Conservation (phyloP, 2,888 invertebrate species). For the Thereva nobilitata region DNA sequence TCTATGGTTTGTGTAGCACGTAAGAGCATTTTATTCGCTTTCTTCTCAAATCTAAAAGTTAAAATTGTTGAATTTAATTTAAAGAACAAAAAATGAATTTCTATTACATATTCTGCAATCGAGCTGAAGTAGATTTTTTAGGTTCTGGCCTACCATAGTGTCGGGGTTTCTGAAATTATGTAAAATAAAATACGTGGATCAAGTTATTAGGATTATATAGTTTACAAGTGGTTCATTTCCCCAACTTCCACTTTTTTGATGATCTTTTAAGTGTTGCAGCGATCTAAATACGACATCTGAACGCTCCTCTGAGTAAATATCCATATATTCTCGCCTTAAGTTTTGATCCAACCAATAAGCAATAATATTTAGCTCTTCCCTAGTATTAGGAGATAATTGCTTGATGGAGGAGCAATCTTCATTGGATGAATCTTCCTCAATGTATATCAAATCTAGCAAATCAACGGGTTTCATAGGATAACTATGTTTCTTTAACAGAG, state of each 20-base stretch:
- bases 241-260: constrained; percentile 77
- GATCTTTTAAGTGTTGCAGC: constrained; percentile 76
- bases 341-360: constrained; percentile 85
- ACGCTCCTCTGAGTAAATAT: constrained; percentile 74
- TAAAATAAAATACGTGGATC: not conserved
- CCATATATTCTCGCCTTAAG: constrained; percentile 72
- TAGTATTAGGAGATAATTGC: constrained; percentile 70
- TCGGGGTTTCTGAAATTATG: constrained; percentile 51
- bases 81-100: not conserved
- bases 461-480: constrained; percentile 83
- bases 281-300: constrained; percentile 77
- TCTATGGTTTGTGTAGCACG: constrained; percentile 82
- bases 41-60: constrained; percentile 69
- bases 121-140: constrained; percentile 77
- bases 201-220: not conserved
- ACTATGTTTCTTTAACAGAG: constrained; percentile 82
- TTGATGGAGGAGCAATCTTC: constrained; percentile 68
- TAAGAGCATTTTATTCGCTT: constrained; percentile 81
- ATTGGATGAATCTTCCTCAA: constrained; percentile 74
- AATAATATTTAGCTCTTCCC: constrained; percentile 75
- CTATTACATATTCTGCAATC: constrained; percentile 75
- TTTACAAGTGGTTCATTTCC: constrained; percentile 73
- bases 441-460: constrained; percentile 83
- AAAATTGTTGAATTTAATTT: not conserved
- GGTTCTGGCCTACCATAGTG: constrained; percentile 71